phyloP scores from a whole-genome alignment of 2,113 vertebrate species.

The Aptenodytes forsteri region DNA sequence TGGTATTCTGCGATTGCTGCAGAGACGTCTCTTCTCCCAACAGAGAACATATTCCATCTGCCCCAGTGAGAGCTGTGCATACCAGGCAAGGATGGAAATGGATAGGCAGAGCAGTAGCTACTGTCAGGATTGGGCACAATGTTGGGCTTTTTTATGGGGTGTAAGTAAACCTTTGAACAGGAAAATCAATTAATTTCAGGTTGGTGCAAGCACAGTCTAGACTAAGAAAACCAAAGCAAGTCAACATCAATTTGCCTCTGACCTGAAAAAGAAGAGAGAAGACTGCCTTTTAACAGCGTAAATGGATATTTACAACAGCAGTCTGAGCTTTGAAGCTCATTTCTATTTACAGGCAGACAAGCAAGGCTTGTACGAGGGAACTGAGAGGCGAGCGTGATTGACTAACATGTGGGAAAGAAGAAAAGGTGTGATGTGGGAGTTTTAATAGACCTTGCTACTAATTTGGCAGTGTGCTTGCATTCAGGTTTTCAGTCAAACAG shows the following conservation, averaged over 20 bases:
- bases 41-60: not conserved
- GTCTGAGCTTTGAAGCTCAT: constrained; percentile 21
- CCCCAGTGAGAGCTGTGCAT: not conserved
- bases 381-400: not conserved
- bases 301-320: not conserved
- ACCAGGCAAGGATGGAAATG: not conserved
- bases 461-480: not conserved
- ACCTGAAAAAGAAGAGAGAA: constrained; percentile 22
- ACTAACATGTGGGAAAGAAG: not conserved
- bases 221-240: constrained; percentile 39
- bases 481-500: not conserved
- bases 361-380: not conserved
- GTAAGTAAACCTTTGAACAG: not conserved
- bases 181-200: constrained; percentile 8
- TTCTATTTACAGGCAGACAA: constrained; percentile 19
- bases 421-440: not conserved
- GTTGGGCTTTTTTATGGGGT: not conserved
- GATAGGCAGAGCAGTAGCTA: not conserved
- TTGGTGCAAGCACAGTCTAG: constrained; percentile 8
- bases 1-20: not conserved
- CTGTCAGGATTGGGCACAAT: not conserved
- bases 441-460: not conserved
- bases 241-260: constrained; percentile 30
- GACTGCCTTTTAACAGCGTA: not conserved
- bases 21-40: not conserved